These are phyloP conservation scores for Tenodera sinensis DNA, from an alignment of 2,888 invertebrate species.

Conservation along the genomic window DNA sequence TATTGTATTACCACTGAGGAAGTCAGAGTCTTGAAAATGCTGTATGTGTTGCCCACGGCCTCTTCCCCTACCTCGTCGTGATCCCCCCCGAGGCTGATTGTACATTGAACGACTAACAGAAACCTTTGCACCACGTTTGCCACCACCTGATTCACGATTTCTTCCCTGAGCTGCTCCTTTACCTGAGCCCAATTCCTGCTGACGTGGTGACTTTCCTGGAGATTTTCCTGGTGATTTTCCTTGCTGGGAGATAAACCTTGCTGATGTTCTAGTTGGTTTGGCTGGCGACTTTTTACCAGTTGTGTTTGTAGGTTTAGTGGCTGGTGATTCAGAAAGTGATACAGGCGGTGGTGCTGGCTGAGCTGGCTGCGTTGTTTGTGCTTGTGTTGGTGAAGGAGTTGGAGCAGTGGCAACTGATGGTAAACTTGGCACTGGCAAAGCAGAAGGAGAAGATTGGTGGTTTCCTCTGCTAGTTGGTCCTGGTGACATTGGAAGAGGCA, in stretches of 20 bases:
- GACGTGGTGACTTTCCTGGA: slow-evolving; percentile 61
- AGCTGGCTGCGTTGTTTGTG: slow-evolving; percentile 21
- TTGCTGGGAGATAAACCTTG: slow-evolving; percentile 58
- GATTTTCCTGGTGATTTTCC: slow-evolving; percentile 65
- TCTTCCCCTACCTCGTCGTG: slow-evolving; percentile 50
- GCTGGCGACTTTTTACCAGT: slow-evolving; percentile 33
- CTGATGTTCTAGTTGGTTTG: slow-evolving; percentile 49
- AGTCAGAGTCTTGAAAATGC: slow-evolving; percentile 36
- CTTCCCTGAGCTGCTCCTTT: slow-evolving; percentile 44
- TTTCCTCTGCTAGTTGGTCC: background rate
- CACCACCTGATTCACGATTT: slow-evolving; percentile 29
- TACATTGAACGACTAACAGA: slow-evolving; percentile 22
- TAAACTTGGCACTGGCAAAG: slow-evolving; percentile 26
- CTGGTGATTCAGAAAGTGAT: slow-evolving; percentile 21
- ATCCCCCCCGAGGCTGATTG: slow-evolving; percentile 45
- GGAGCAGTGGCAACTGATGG: slow-evolving; percentile 38
- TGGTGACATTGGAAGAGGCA: slow-evolving; percentile 17
- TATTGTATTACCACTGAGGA: slow-evolving; percentile 51
- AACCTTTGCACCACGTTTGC: slow-evolving; percentile 17
- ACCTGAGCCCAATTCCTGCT: slow-evolving; percentile 35
- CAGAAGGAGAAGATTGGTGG: slow-evolving; percentile 24
- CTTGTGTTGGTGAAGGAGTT: slow-evolving; percentile 38
- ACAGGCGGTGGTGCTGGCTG: slow-evolving; percentile 31
- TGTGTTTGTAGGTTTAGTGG: slow-evolving; percentile 20
- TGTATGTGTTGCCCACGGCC: slow-evolving; percentile 36